Evolutionary conservation across 2,888 invertebrate species (phyloP), one percentile per base, ranked within the genome.

Genomic region (Cyaniris semiargus): DNA sequence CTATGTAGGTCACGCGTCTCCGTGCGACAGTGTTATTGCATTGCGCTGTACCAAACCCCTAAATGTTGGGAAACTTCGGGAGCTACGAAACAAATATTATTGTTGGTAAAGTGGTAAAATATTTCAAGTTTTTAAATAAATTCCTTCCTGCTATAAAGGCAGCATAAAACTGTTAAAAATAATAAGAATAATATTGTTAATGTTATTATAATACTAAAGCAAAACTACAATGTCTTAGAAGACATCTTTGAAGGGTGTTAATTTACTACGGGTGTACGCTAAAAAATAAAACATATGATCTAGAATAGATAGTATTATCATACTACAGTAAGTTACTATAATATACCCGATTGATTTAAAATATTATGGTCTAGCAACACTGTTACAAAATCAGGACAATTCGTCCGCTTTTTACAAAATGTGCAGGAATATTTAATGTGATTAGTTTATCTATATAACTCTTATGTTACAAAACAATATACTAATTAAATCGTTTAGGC

Each of bases 341-440:
- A 23, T 21, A 10, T 48, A 48, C 13, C 48, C 15, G 10, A 60
- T 58, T 21, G 0, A 1, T 60, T 13, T 0, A 48, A 23, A 60
- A 60, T 27, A 15, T 27, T 13, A 23, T 60, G 1, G 13, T 74
- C 74, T 74, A 74, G 48, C 74, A 74, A 74, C 74, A 74, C 53
- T 53, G 44, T 27, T 18, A 27, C 23, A 18, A 72, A 70, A 53
- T 48, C 18, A 31, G 48, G 23, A 10, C 13, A 21, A 13, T 15
- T 23, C 44, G 72, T 48, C 48, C n/a, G 21, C 53, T 13, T 44
- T 53, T 53, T 74, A 74, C 53, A 74, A 74, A 74, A 74, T 23
- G 74, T 74, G 74, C 74, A 74, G 18, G 8, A 27, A 74, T 74
- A 48, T 48, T 48, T 74, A 74, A 74, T 27, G 74, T 74, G 74